These are phyloP conservation scores for Eulemur rufifrons DNA, from an alignment of 2,113 vertebrate genomes.

Conservation along the genomic window DNA sequence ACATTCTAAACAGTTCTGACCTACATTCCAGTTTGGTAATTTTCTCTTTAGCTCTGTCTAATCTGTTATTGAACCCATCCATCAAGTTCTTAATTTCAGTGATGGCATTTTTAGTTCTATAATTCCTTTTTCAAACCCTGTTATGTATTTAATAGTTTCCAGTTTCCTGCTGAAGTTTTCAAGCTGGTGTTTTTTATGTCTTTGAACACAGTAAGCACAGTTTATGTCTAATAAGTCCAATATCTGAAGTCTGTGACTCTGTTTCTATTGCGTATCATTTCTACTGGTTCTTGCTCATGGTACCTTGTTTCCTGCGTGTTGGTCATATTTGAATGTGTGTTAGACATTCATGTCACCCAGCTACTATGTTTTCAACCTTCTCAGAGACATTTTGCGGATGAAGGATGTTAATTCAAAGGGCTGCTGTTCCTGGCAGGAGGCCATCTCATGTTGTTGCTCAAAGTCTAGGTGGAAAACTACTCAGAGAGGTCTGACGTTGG, in stretches of 20 bases:
- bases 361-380: not conserved
- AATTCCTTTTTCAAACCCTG: not conserved
- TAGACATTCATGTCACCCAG: not conserved
- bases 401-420: not conserved
- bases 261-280: not conserved
- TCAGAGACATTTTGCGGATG: not conserved
- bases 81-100: not conserved
- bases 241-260: not conserved
- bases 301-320: not conserved
- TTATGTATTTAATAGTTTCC: not conserved
- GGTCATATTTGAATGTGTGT: not conserved
- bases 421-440: not conserved
- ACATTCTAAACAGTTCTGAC: not conserved
- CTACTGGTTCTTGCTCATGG: not conserved
- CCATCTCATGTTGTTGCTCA: not conserved
- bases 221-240: not conserved
- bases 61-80: not conserved
- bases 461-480: not conserved
- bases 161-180: not conserved
- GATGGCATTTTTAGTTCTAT: not conserved
- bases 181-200: not conserved
- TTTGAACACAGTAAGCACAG: not conserved
- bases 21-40: not conserved
- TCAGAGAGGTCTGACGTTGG: not conserved
- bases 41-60: constrained; percentile 9